Conservation (phyloP, 2,797 vertebrate genomes). For the Gila robusta region DNA sequence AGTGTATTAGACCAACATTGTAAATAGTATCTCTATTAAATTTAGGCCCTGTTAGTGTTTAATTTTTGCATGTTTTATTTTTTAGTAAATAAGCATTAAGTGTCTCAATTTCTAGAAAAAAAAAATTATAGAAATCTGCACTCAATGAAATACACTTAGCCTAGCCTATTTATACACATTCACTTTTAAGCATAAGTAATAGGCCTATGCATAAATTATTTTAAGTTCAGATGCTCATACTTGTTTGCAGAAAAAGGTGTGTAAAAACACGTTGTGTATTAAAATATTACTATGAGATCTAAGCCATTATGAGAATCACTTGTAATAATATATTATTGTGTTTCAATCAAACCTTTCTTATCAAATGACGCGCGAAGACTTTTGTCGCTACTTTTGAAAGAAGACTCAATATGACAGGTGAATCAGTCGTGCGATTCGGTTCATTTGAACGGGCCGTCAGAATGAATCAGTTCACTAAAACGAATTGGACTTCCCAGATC, state of each 20-base stretch:
- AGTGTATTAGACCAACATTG: background rate
- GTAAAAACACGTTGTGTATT: background rate
- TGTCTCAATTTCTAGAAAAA: background rate
- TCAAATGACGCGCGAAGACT: background rate
- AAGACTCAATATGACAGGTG: background rate
- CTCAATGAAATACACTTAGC: background rate
- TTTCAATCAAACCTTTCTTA: background rate
- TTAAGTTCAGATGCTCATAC: background rate
- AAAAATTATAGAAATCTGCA: background rate
- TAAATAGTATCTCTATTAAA: background rate
- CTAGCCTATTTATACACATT: background rate
- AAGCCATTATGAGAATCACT: background rate
- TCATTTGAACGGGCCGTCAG: background rate
- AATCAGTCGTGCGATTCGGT: background rate
- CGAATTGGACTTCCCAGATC: background rate
- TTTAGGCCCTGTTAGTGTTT: background rate
- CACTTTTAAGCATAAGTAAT: background rate
- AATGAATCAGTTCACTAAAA: constrained; percentile 16
- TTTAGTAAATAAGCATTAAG: background rate
- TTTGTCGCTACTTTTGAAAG: background rate
- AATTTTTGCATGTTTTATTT: no score
- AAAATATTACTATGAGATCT: background rate
- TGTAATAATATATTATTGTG: background rate
- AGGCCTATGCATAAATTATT: background rate
- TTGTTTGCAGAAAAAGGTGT: background rate